Evolutionary conservation across 2,113 vertebrate genomes (phyloP).

Genomic region (Lagenorhynchus albirostris): DNA sequence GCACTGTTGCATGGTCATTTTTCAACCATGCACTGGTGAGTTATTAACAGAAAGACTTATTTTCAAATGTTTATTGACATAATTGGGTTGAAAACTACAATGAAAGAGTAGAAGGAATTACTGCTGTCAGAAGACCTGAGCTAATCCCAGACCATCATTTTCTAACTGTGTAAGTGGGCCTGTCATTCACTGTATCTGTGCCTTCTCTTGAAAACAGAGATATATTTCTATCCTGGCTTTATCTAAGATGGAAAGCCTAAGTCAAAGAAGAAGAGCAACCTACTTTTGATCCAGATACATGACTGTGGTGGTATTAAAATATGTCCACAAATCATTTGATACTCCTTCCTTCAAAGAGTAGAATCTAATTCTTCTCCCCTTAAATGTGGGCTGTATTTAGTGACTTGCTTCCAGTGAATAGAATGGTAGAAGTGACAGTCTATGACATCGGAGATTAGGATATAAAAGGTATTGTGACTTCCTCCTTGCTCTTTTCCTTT

Average conservation of each 20-base stretch:
- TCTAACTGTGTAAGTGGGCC: not conserved
- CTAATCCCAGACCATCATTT: not conserved
- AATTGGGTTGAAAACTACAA: not conserved
- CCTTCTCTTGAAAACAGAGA: not conserved
- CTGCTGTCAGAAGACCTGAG: not conserved
- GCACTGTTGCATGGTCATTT: not conserved
- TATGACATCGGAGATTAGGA: not conserved
- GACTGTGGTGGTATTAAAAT: not conserved
- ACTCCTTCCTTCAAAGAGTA: not conserved
- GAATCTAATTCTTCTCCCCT: not conserved
- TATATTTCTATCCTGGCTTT: not conserved
- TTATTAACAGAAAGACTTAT: conserved; percentile 7
- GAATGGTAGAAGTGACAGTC: not conserved
- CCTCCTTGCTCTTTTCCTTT: not conserved
- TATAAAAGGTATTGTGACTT: not conserved
- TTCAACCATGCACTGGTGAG: not conserved
- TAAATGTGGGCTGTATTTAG: not conserved
- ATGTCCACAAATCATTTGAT: not conserved
- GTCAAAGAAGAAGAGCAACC: not conserved
- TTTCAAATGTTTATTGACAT: not conserved
- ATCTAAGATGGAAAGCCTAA: not conserved
- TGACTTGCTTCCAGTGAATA: not conserved
- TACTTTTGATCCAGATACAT: not conserved
- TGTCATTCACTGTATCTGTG: not conserved
- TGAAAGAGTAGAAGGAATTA: not conserved